Base-by-base conservation (phyloP, 1,140 invertebrate species). In the Nixonia krombeini region DNA sequence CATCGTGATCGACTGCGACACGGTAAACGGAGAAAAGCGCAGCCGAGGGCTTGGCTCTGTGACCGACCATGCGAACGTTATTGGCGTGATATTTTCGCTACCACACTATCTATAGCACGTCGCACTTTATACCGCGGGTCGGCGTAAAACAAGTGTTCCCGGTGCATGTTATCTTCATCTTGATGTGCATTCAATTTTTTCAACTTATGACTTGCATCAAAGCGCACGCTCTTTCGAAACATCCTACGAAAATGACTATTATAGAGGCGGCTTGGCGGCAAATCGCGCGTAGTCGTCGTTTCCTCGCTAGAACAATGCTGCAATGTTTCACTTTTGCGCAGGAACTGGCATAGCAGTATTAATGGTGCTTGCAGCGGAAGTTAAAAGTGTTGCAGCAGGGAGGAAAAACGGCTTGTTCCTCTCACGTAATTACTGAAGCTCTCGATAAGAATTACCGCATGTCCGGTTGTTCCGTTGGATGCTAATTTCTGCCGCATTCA, bases 61-160 rank as follows among this genome's bases (percentile, higher is more conserved):
- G 71, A 76, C 59, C 70, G 63, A 35, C 64, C 62, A 44, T 77
- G 63, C 72, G 63, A 38, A 50, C 29, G 66, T 73, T 65, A 80
- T 77, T 66, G 73, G 70, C 70, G 47, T 52, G 57, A 26, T n/a
- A n/a, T n/a, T n/a, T n/a, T 45, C 45, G 6, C 6, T 52, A 26
- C 51, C 28, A 49, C n/a, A n/a, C n/a, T 69, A 51, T 47, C n/a
- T 69, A 56, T 62, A 68, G 42, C 26, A 40, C 49, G 52, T 49
- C 44, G 46, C 51, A 35, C 41, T 28, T 31, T 4, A 8, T 37
- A 35, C n/a, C 10, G 25, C n/a, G n/a, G n/a, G n/a, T n/a, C 23
- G 12, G 49, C 26, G 28, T 8, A 10, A 33, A 56, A 46, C 23
- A 12, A 7, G 21, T 21, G 6, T 21, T 2, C 21, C 6, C 6